Evolutionary conservation across 2,888 invertebrate species (phyloP).

Genomic region (Autographa gamma): DNA sequence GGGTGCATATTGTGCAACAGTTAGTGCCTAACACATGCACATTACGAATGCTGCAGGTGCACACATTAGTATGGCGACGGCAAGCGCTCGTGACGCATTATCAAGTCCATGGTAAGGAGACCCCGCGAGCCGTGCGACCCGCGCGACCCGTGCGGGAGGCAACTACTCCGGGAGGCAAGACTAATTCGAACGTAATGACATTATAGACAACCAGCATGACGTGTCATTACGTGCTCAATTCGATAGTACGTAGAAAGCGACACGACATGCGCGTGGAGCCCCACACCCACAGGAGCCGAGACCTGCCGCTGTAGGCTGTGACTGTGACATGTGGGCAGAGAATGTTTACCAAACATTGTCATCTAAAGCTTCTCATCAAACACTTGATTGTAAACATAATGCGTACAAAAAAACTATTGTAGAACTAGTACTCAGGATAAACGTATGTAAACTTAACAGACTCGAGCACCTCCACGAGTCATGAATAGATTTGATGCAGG

Average conservation of each 20-base stretch:
- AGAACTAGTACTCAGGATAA: background rate
- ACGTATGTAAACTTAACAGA: background rate
- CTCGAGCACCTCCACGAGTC: background rate
- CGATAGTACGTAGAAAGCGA: no score
- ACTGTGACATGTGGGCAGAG: background rate
- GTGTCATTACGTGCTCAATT: no score
- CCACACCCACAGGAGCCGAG: no score
- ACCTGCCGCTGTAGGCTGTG: background rate
- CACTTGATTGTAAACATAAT: background rate
- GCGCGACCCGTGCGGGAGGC: no score
- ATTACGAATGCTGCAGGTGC: constrained; percentile 2
- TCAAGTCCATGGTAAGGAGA: no score
- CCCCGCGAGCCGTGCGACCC: no score
- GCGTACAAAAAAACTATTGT: no score
- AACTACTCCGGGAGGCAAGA: no score
- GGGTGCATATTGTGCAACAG: no score
- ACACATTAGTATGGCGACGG: background rate
- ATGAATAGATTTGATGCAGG: background rate
- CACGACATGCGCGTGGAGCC: no score
- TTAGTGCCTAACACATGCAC: background rate
- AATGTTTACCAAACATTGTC: background rate
- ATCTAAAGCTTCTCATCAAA: background rate
- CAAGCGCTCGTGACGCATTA: constrained; percentile 1
- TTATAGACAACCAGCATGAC: no score
- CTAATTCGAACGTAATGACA: no score